Conservation (phyloP, 2,797 vertebrate genomes). For the Lophius americanus region DNA sequence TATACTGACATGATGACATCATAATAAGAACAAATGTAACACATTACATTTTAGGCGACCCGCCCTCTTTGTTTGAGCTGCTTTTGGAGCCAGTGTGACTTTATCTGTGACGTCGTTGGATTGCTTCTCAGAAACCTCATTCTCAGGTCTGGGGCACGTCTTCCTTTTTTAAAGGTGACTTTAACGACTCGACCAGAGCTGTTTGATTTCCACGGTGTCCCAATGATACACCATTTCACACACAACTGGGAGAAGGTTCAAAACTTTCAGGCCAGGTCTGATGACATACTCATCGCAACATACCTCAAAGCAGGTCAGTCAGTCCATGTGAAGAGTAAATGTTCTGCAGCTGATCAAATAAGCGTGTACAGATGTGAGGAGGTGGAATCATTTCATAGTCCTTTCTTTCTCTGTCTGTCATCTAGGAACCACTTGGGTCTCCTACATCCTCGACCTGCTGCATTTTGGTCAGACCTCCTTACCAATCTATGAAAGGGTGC, state of each 20-base stretch:
- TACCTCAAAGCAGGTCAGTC: conserved; percentile 77
- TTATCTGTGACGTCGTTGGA: no score
- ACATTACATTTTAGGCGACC: no score
- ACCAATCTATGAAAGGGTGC: conserved; percentile 69
- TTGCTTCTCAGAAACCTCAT: not conserved
- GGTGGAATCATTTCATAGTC: not conserved
- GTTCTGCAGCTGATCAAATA: not conserved
- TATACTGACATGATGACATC: no score
- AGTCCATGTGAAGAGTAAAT: not conserved
- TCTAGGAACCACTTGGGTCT: conserved; percentile 50
- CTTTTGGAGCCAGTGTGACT: no score
- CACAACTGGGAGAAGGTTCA: conserved; percentile 75
- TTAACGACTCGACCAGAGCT: not conserved
- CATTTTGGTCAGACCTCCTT: conserved; percentile 66
- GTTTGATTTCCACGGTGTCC: conserved; percentile 66
- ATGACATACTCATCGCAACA: conserved; percentile 76
- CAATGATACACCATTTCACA: conserved; percentile 66
- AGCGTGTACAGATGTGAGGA: not conserved
- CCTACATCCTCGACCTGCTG: conserved; percentile 50
- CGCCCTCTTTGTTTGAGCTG: no score
- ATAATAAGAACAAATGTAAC: no score
- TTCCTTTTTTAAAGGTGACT: not conserved
- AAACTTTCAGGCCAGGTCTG: conserved; percentile 75
- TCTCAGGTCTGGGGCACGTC: not conserved
- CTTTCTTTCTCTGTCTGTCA: not conserved